Conservation (phyloP, 2,113 vertebrate species). For the Hippocampus guttulatus region DNA sequence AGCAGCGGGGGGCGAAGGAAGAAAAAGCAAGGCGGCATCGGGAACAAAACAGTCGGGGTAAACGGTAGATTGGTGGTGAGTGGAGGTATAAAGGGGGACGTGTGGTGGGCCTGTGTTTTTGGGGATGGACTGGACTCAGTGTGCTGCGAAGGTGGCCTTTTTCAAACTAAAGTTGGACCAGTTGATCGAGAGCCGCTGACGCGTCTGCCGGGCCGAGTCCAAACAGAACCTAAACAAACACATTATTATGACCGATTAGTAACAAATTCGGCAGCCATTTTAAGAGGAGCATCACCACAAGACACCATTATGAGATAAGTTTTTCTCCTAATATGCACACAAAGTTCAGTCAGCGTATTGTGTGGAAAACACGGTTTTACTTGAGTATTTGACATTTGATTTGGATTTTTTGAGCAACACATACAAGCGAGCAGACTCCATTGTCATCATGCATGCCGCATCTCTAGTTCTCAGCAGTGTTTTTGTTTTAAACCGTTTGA, state of each 20-base stretch:
- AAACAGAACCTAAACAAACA: conserved; percentile 83
- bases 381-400: too few species aligned
- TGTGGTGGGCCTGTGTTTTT: conserved; percentile 36
- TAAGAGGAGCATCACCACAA: not conserved
- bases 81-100: conserved; percentile 47
- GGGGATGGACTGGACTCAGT: conserved; percentile 74
- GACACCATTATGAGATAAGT: too few species aligned
- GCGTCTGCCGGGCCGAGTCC: conserved; percentile 94
- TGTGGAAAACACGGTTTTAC: too few species aligned
- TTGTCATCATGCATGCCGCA: too few species aligned
- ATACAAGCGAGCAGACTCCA: too few species aligned
- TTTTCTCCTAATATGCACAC: too few species aligned
- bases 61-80: conserved; percentile 47
- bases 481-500: too few species aligned
- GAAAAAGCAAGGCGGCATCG: conserved; percentile 79
- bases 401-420: too few species aligned
- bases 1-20: conserved; percentile 73
- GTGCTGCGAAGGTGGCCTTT: conserved; percentile 93
- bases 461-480: too few species aligned
- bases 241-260: not conserved
- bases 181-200: conserved; percentile 97
- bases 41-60: conserved; percentile 55
- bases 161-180: conserved; percentile 99
- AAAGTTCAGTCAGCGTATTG: not conserved
- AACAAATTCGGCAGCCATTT: not conserved